Base-by-base conservation (phyloP, 1,140 invertebrate genomes). In the Caerostris extrusa region DNA sequence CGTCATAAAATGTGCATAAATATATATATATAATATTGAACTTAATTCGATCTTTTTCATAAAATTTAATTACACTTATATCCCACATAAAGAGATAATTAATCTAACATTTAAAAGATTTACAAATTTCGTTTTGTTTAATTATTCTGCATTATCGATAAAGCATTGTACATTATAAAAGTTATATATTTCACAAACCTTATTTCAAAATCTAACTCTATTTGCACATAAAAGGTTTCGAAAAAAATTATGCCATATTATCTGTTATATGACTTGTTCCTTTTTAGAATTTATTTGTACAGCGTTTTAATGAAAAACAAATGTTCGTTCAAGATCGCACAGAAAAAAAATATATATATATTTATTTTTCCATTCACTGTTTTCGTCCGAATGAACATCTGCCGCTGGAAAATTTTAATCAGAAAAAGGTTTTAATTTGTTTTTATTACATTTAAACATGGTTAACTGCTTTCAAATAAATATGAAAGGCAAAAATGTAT, bases 251-350 rank as follows among this genome's bases (percentile, higher is more conserved):
- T 77, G 71, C 71, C 34, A 77, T 50, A 77, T 77, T 53, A 53
- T 77, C 71, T 10, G 53, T 77, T 77, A 64, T 64, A 77, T 5
- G 50, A 77, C 50, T 34, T 77, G 69, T 77, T 77, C 50, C 17
- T 12, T 10, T 57, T 56, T 4, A 19, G 58, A 58, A 58, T n/a
- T 19, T 85, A 85, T 85, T 85, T 85, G 53, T 56, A 34, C 83
- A 85, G 83, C 83, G 58, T 58, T 34, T 85, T 56, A 58, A 19
- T 34, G 57, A 85, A 85, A 85, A 85, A 12, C 50, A 7, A 58
- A 17, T 0, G 58, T 85, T 85, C n/a, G 10, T 58, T 85, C 8
- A 58, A 85, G 50, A 60, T 14, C 83, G 57, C n/a, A 19, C 3
- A 5, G n/a, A 85, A 58, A 85, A 57, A 83, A 7, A n/a, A 57